Conservation (phyloP, 2,113 vertebrate genomes). For the Podocnemis expansa region DNA sequence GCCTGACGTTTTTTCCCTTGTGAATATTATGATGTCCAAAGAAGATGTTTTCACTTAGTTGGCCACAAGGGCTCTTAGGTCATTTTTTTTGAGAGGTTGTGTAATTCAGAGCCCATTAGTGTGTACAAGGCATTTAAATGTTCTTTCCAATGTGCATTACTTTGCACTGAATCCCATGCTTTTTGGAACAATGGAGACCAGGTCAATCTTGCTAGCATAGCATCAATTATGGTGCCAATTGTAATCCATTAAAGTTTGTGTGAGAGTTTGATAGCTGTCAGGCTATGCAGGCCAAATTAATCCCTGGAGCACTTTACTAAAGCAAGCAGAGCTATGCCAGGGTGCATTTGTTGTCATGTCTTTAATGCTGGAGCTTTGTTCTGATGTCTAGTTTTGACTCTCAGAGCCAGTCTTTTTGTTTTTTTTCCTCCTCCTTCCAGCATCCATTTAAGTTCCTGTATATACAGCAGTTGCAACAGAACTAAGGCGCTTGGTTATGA, state of each 20-base stretch:
- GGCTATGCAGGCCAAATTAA: neutral
- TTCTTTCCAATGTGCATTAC: neutral
- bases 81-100: neutral
- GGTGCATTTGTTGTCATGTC: neutral
- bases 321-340: neutral
- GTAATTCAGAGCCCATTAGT: neutral
- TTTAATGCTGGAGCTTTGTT: neutral
- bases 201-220: neutral
- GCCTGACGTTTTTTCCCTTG: slow-evolving; percentile 23
- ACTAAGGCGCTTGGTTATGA: neutral
- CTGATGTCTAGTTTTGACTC: neutral
- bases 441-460: neutral
- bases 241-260: neutral
- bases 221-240: neutral
- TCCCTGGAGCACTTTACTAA: neutral
- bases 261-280: neutral
- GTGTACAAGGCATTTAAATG: neutral
- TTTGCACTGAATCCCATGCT: neutral
- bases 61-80: neutral
- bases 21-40: neutral
- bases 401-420: neutral
- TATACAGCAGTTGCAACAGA: fast-evolving
- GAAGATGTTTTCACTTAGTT: neutral
- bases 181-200: neutral
- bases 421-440: fast-evolving